Evolutionary conservation across 2,797 vertebrate species (phyloP), one percentile per base, ranked within the genome.

Genomic region (Mico argentatus): DNA sequence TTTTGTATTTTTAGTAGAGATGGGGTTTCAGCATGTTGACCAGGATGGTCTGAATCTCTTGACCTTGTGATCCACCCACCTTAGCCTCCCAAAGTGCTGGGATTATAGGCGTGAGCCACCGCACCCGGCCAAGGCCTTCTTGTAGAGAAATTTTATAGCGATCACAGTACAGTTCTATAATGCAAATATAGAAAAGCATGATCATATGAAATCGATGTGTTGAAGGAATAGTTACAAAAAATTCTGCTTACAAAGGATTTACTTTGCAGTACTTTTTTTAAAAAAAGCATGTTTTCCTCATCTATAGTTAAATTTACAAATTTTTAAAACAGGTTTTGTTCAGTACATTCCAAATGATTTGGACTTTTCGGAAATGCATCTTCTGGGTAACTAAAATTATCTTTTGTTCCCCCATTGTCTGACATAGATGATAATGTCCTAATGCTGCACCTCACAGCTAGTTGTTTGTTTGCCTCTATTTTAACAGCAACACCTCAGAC

Each of bases 341-440:
- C 85, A 92, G 70, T 90, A 73, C n/a, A 61, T 92, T 90, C 39
- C 89, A 94, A 26, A 90, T 96, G 22, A 89, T 82, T 91, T 89
- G 46, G 80, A 81, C 50, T 96, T 97, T 95, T 90, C 81, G 90
- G 72, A 90, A 93, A 83, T 93, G 52, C 76, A 64, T 81, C 76
- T 94, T 94, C 44, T 88, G 84, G 76, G 55, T 94, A 91, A 94
- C 59, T 97, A 95, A 95, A 80, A 87, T 82, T 44, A 44, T 94
- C 86, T 89, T 90, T 70, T 19, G n/a, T 19, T 4, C 4, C 10
- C 52, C 1, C 59, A 14, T 88, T 96, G 52, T 95, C 90, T 86
- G 82, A 84, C 50, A 41, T 87, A 98, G 96, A 93, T 97, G 94
- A 93, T 59, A 82, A 67, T 76, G 59, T 75, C 79, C 55, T 85